Evolutionary conservation across 2,888 invertebrate species (phyloP), one percentile per base, ranked within the genome.

Genomic region (Drosophila pseudotalamancana): DNA sequence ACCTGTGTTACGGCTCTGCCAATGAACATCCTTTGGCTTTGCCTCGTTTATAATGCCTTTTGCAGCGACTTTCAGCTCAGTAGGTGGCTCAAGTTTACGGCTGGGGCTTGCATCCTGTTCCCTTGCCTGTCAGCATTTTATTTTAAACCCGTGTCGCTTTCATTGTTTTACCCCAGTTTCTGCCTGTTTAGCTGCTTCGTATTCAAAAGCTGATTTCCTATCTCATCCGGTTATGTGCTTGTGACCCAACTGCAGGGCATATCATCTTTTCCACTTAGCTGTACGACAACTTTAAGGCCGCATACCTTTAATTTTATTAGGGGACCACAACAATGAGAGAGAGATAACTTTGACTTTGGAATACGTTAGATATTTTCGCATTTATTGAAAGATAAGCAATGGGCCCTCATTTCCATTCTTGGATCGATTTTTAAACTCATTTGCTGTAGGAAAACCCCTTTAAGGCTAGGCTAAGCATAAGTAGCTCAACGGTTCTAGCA

Each of bases 31-130:
- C 51, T 66, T 60, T 50, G 37, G 49, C 49, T 69, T 62, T 59
- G 48, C 45, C 42, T 64, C 60, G 62, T 53, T 75, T 66, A 75
- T 78, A 78, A 85, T 82, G 75, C 65, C 68, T 72, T 77, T 65
- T 55, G 66, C 57, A 51, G 29, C 37, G 31, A 25, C 19, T n/a
- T 11, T 12, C 19, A 12, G 6, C 55, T 27, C 49, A 50, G 61
- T 45, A 48, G 56, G 43, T 49, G 59, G 66, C 72, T 81, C 55
- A 72, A 67, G 68, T 74, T 85, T 81, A 81, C 40, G 69, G 55
- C 72, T 59, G 25, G 45, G 14, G 42, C 14, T 56, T 42, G 56
- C 23, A 48, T n/a, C 23, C 32, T n/a, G 54, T 46, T 57, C 40
- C 37, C 45, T 51, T 66, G 55, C 37, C 55, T 50, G 56, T 46